Evolutionary conservation across 1,140 invertebrate genomes (phyloP).

Genomic region (Chlorops oryzae): DNA sequence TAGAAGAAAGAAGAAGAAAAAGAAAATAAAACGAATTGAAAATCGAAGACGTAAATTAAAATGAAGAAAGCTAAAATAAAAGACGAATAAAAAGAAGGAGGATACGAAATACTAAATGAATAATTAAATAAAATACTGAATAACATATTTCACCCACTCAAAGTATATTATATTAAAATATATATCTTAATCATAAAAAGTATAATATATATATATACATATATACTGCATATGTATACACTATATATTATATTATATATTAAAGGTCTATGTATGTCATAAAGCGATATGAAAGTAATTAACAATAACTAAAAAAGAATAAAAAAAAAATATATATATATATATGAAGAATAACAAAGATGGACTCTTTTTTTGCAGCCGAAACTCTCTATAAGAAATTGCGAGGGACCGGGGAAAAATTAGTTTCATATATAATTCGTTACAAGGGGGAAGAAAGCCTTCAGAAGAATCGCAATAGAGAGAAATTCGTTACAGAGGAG

Average conservation of each 20-base stretch:
- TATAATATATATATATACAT: background rate
- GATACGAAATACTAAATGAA: conserved; percentile 15
- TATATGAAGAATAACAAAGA: conserved; percentile 22
- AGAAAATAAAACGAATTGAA: background rate
- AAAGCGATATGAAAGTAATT: conserved; percentile 42
- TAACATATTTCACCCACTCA: background rate
- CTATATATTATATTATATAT: conserved; percentile 16
- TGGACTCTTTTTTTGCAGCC: too few relatives aligned
- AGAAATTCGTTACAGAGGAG: too few relatives aligned
- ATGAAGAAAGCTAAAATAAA: background rate
- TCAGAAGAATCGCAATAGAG: too few relatives aligned
- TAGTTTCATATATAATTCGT: too few relatives aligned
- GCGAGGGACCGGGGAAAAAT: too few relatives aligned
- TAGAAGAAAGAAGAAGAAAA: conserved; percentile 3
- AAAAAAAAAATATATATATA: conserved; percentile 22
- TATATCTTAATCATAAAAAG: conserved; percentile 3
- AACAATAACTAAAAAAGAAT: conserved; percentile 26
- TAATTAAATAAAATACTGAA: conserved; percentile 27
- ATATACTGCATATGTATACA: conserved; percentile 2
- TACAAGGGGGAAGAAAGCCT: too few relatives aligned
- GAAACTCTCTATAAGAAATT: too few relatives aligned
- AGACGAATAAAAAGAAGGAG: conserved; percentile 8
- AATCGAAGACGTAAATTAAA: conserved; percentile 5
- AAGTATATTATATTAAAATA: conserved; percentile 6
- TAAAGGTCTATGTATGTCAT: conserved; percentile 15